Evolutionary conservation across 2,113 vertebrate species (phyloP), one percentile per base, ranked within the genome.

Genomic region (Columbina picui): DNA sequence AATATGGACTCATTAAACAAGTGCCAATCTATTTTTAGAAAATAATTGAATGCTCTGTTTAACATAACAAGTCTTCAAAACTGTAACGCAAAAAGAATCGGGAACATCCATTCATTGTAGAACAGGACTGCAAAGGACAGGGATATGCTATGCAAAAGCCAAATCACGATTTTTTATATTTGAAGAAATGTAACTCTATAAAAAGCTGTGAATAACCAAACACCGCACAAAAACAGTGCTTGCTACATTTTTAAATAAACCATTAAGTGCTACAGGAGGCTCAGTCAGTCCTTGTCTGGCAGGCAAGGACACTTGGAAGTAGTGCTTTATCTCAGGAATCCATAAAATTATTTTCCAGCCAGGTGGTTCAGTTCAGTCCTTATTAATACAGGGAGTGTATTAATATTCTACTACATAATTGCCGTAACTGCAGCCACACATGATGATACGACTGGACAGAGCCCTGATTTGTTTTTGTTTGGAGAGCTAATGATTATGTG

Each of bases 1-100:
- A 94, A 91, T 36, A 93, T 55, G 76, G 73, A 90, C 55, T 83
- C 68, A 83, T 74, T 68, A 92, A 30, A 70, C 39, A 95, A 96
- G 70, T 38, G 68, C 43, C 26, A 59, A 64, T 57, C 63, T 97
- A 94, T 90, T 97, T 97, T 97, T 88, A 96, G 78, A 86, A 27
- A 78, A 65, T 80, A 95, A 94, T 32, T 74, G 71, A 83, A 94
- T 68, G 7, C 23, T 94, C 41, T 89, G 77, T 93, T 96, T 91
- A 95, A 91, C 22, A 30, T 84, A 94, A 89, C 16, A 32, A 90
- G 55, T 57, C 30, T 76, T 13, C 18, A 52, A 77, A 92, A 93
- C 94, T 87, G 36, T 47, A 95, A 74, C 21, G 12, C 16, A 34
- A 27, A 55, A 63, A 77, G 50, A 86, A 41, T 9, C 56, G 14